Evolutionary conservation across 2,113 vertebrate species (phyloP).

Genomic region (Salvator merianae): DNA sequence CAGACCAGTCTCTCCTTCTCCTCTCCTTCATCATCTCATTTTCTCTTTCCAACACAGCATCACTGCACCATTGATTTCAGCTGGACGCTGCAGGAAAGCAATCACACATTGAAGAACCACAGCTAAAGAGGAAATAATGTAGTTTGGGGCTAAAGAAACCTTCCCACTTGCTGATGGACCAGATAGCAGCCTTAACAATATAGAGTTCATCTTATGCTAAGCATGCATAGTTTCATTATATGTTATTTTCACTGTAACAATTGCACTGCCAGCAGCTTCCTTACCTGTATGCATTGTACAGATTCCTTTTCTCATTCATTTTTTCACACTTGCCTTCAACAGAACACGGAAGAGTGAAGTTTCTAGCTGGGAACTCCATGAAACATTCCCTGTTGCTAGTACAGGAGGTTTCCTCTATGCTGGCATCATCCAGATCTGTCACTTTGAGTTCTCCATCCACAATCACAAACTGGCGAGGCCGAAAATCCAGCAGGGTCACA

Average conservation of each 20-base stretch:
- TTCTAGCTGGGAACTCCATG: constrained; percentile 87
- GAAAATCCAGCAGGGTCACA: constrained; percentile 87
- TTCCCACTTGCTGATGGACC: not conserved
- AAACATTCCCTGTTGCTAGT: constrained; percentile 73
- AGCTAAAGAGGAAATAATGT: not conserved
- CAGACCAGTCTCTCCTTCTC: too few species aligned
- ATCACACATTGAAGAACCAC: too few species aligned
- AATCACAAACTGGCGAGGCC: constrained; percentile 88
- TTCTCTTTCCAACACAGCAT: too few species aligned
- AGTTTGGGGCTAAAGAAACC: not conserved
- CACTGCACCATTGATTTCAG: too few species aligned
- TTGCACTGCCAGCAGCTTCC: not conserved
- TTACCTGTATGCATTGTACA: constrained; percentile 91
- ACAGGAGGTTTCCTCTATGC: constrained; percentile 82
- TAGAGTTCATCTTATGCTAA: not conserved
- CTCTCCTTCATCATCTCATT: too few species aligned
- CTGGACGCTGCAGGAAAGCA: too few species aligned
- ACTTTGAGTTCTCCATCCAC: constrained; percentile 88
- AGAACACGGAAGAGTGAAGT: constrained; percentile 84
- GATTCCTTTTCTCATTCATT: constrained; percentile 89
- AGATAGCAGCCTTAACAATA: not conserved
- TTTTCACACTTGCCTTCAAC: constrained; percentile 81
- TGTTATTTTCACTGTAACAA: not conserved
- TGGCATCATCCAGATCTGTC: constrained; percentile 87
- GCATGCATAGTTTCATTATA: not conserved